These are phyloP conservation scores for Typhlichthys eigenmanni DNA, from an alignment of 2,797 vertebrate species.

Conservation along the genomic window DNA sequence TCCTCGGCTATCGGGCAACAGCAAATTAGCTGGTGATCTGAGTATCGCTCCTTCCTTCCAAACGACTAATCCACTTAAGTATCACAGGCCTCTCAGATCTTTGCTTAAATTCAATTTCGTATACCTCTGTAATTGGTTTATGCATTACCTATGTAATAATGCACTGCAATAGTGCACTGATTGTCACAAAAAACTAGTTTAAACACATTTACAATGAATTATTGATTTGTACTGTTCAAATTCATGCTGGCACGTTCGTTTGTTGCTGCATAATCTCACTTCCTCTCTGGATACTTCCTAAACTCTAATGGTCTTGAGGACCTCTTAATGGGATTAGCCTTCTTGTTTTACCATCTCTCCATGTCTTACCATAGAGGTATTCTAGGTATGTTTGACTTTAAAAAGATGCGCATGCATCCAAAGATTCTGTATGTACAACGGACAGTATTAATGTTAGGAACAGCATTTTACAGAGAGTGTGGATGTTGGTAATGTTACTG, in stretches of 20 bases:
- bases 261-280: slow-evolving; percentile 27
- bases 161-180: slow-evolving; percentile 7
- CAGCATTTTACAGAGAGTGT: background rate
- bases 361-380: slow-evolving; percentile 8
- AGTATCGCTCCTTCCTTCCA: slow-evolving; percentile 36
- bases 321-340: slow-evolving; percentile 24
- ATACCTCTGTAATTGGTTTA: slow-evolving; percentile 31
- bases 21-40: slow-evolving; percentile 44
- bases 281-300: background rate
- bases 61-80: slow-evolving; percentile 56
- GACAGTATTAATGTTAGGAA: background rate
- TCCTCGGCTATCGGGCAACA: slow-evolving; percentile 30
- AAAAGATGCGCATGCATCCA: background rate
- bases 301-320: slow-evolving; percentile 14
- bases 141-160: slow-evolving; percentile 25
- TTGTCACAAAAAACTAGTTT: slow-evolving; percentile 26
- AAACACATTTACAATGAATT: slow-evolving; percentile 22
- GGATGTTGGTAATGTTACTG: background rate
- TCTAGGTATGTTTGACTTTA: background rate
- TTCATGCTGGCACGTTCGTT: slow-evolving; percentile 34
- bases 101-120: slow-evolving; percentile 19
- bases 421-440: background rate
- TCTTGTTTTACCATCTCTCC: slow-evolving; percentile 1
- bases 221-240: slow-evolving; percentile 13
- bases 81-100: slow-evolving; percentile 36